phyloP scores from a whole-genome alignment of 1,140 invertebrate genomes.

The Calliphora vicina region DNA sequence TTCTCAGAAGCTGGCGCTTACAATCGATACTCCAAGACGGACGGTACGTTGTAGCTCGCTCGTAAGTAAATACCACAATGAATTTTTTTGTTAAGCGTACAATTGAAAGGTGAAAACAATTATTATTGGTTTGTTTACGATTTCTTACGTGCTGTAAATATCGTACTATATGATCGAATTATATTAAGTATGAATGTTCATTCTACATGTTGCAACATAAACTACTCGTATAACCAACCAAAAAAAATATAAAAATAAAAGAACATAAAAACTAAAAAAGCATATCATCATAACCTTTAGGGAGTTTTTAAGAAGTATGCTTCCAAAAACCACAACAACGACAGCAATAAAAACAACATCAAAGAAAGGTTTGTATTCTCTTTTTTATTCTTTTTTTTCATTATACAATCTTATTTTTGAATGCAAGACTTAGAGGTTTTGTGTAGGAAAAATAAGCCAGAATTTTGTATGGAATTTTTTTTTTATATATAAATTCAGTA shows the following conservation, averaged over 20 bases:
- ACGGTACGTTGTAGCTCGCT: too few species aligned
- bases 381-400: too few species aligned
- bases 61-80: neutral
- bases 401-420: too few species aligned
- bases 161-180: neutral
- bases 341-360: neutral
- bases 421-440: too few species aligned
- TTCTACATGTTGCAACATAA: neutral
- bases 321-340: neutral
- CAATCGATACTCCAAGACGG: neutral
- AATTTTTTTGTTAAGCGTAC: neutral
- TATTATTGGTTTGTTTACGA: slow-evolving; percentile 34
- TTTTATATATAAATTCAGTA: too few species aligned
- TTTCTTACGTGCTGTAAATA: slow-evolving; percentile 28
- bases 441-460: neutral
- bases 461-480: neutral
- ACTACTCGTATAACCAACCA: neutral
- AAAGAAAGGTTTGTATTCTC: neutral
- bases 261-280: neutral
- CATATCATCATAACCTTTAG: slow-evolving; percentile 5
- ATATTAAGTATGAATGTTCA: neutral
- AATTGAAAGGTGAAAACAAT: slow-evolving; percentile 30
- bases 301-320: neutral
- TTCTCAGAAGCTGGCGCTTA: neutral
- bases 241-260: neutral